Conservation (phyloP, 2,113 vertebrate genomes). For the Elgaria multicarinata region DNA sequence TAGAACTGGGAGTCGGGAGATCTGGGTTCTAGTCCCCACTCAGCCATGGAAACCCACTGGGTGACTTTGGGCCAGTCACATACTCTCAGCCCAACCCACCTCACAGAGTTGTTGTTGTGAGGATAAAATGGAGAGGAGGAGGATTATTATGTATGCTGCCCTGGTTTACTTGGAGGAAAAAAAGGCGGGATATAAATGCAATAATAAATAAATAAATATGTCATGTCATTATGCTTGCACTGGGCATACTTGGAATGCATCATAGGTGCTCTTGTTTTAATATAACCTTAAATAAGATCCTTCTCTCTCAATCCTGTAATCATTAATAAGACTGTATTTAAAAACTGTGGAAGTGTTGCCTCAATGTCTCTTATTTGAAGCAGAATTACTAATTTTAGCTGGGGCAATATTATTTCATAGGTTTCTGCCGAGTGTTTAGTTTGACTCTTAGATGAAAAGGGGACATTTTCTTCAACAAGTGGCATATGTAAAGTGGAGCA, state of each 20-base stretch:
- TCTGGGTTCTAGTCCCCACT: too few relatives aligned
- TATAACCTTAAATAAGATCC: background rate
- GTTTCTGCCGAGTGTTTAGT: background rate
- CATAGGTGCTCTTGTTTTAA: background rate
- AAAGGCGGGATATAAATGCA: too few relatives aligned
- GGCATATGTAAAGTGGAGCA: slow-evolving; percentile 59
- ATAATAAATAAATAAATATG: too few relatives aligned
- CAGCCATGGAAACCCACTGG: too few relatives aligned
- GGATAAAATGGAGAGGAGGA: too few relatives aligned
- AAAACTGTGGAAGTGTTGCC: background rate
- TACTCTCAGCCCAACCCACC: too few relatives aligned
- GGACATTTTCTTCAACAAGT: slow-evolving; percentile 36
- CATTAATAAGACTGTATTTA: background rate
- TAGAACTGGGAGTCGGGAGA: too few relatives aligned
- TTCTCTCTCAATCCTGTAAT: background rate
- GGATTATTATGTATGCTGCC: too few relatives aligned
- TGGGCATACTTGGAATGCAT: background rate
- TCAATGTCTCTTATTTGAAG: background rate
- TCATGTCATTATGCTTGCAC: background rate
- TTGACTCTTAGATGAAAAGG: slow-evolving; percentile 15
- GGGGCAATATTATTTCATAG: background rate
- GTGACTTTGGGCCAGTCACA: too few relatives aligned
- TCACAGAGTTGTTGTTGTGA: too few relatives aligned
- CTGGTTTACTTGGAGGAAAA: too few relatives aligned
- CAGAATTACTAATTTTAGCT: background rate